Evolutionary conservation across 2,888 invertebrate species (phyloP).

Genomic region (Brenthis daphne): DNA sequence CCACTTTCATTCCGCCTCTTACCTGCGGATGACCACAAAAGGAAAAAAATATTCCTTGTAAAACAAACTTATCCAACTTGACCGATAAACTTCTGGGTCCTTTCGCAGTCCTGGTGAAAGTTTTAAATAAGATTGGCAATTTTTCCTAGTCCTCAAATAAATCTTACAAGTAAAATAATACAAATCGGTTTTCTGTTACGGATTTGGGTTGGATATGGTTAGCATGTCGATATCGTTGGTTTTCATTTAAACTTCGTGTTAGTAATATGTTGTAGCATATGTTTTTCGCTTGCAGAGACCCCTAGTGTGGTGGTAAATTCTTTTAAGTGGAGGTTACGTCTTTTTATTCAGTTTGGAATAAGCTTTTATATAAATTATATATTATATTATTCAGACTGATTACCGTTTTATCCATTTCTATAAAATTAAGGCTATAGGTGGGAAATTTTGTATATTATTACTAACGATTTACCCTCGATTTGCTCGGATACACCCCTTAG

Average conservation of each 20-base stretch:
- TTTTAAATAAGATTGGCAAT: slow-evolving; percentile 40
- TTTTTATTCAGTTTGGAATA: too few species aligned
- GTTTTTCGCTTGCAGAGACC: too few species aligned
- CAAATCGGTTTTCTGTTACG: slow-evolving; percentile 18
- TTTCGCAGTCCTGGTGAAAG: slow-evolving; percentile 38
- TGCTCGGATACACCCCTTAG: too few species aligned
- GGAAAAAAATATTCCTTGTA: slow-evolving; percentile 34
- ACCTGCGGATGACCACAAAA: slow-evolving; percentile 44
- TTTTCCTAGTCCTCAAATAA: slow-evolving; percentile 26
- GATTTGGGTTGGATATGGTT: not conserved
- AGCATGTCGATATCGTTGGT: not conserved
- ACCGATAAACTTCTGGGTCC: slow-evolving; percentile 37
- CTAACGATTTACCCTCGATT: too few species aligned
- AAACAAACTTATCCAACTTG: slow-evolving; percentile 40
- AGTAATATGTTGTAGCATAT: too few species aligned
- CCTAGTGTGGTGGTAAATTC: too few species aligned
- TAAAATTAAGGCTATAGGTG: too few species aligned
- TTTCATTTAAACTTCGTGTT: not conserved
- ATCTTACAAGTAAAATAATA: slow-evolving; percentile 20
- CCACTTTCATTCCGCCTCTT: slow-evolving; percentile 39
- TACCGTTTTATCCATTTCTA: too few species aligned
- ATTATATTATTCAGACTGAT: too few species aligned
- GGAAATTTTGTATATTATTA: too few species aligned
- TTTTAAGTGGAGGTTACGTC: too few species aligned
- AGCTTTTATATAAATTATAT: too few species aligned